Evolutionary conservation across 2,888 invertebrate species (phyloP).

Genomic region (Heliothis peltigera): DNA sequence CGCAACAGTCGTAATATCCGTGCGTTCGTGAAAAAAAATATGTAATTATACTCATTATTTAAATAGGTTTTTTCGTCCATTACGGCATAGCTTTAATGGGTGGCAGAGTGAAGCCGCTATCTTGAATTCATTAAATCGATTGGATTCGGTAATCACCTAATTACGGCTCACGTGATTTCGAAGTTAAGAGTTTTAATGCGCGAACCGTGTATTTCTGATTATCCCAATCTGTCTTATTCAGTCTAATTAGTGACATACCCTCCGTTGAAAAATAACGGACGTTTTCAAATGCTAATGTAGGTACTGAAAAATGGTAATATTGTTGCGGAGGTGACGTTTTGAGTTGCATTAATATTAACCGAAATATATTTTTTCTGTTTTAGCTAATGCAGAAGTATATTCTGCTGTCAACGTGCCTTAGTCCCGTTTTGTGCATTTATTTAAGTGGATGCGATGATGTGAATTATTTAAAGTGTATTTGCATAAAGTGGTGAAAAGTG

Average conservation of each 20-base stretch:
- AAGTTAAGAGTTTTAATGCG: slow-evolving; percentile 87
- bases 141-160: slow-evolving; percentile 90
- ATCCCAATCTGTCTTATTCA: slow-evolving; percentile 84
- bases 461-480: slow-evolving; percentile 34
- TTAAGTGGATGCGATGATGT: slow-evolving; percentile 45
- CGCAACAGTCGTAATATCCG: slow-evolving; percentile 88
- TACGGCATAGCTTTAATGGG: slow-evolving; percentile 86
- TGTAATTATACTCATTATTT: slow-evolving; percentile 90
- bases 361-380: slow-evolving; percentile 56
- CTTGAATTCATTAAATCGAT: slow-evolving; percentile 89
- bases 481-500: slow-evolving; percentile 50
- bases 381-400: slow-evolving; percentile 37
- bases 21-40: slow-evolving; percentile 88
- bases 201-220: slow-evolving; percentile 87
- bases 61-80: slow-evolving; percentile 88
- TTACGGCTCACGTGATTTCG: slow-evolving; percentile 85
- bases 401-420: slow-evolving; percentile 51
- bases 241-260: slow-evolving; percentile 79
- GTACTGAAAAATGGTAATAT: slow-evolving; percentile 65
- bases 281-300: slow-evolving; percentile 65
- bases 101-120: slow-evolving; percentile 84
- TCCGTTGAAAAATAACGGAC: slow-evolving; percentile 59
- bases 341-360: slow-evolving; percentile 64
- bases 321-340: slow-evolving; percentile 58
- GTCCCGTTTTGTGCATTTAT: slow-evolving; percentile 41